Evolutionary conservation across 2,888 invertebrate genomes (phyloP), one percentile per base, ranked within the genome.

Genomic region (Drosophila affinis): DNA sequence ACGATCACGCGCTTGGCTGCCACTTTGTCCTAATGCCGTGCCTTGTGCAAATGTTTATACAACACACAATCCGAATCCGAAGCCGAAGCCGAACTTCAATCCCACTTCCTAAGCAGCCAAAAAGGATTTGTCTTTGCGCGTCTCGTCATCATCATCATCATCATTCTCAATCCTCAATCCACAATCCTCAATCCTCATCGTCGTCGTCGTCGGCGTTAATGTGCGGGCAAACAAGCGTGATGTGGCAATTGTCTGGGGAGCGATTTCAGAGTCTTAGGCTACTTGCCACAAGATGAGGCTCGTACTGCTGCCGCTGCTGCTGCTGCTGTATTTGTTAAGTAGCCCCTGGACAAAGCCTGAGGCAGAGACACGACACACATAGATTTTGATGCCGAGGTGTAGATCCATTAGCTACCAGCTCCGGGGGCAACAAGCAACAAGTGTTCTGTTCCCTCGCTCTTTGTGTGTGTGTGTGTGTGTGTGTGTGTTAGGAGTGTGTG

Each of bases 221-320:
- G 85, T 88, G 86, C 80, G 68, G 63, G 88, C 86, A 86, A 86
- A 86, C 86, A 86, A 89, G 88, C 88, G 84, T 89, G 88, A 85
- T 85, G 73, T 78, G 80, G 83, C 88, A 89, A 87, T 87, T 84
- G 87, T 87, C 84, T 84, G 78, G 77, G 77, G 79, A 77, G 68
- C 59, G 34, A 39, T 58, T 39, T 14, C 17, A n/a, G 14, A 27
- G 18, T 58, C 39, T 39, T 14, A 39, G n/a, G 39, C 39, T 39
- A 39, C 39, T 39, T 39, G 39, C 39, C 39, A 39, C 39, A 39
- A 39, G 14, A 14, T 39, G 39, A 39, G 14, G 39, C 6, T 6
- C 39, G 39, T 39, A 39, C 27, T 46, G 55, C 29, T 61, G 45
- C 45, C 60, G 56, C 55, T 53, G 67, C 59, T 57, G 54, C 48